phyloP scores from a whole-genome alignment of 2,888 invertebrate genomes.

The Muschampia plurimacula region DNA sequence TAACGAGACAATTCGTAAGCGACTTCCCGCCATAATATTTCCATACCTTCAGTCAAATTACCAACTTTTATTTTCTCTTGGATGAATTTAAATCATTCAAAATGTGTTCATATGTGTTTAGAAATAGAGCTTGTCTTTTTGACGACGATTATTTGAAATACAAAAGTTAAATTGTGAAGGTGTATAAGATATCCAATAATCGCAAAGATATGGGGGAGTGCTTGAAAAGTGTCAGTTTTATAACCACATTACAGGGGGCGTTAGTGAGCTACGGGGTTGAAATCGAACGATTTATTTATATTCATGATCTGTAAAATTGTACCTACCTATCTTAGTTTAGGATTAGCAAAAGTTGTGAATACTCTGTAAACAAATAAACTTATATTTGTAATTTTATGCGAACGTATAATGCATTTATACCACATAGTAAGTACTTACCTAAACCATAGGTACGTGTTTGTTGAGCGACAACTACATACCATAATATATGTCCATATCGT shows the following conservation, averaged over 20 bases:
- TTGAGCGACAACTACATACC: too few relatives aligned
- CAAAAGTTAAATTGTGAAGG: conserved; percentile 42
- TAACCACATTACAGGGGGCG: conserved; percentile 62
- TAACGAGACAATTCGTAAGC: conserved; percentile 79
- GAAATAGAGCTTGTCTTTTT: conserved; percentile 9
- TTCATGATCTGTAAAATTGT: conserved; percentile 44
- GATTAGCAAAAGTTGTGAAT: too few relatives aligned
- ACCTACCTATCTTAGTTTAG: conserved; percentile 7
- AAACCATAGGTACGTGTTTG: too few relatives aligned
- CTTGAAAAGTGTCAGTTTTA: conserved; percentile 71
- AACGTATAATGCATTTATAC: too few relatives aligned
- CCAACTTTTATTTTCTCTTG: conserved; percentile 35
- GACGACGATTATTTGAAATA: conserved; percentile 16
- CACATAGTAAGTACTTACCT: too few relatives aligned
- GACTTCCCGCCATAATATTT: conserved; percentile 77
- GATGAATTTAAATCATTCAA: background rate
- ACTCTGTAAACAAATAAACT: too few relatives aligned
- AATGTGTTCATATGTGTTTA: background rate
- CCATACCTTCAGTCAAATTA: conserved; percentile 63
- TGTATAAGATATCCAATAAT: conserved; percentile 65
- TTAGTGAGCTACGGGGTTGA: conserved; percentile 57
- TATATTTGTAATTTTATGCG: too few relatives aligned
- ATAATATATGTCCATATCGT: too few relatives aligned
- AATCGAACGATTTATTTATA: conserved; percentile 52
- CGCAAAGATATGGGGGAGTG: conserved; percentile 64